Evolutionary conservation across 2,888 invertebrate species (phyloP).

Genomic region (Merodon equestris): DNA sequence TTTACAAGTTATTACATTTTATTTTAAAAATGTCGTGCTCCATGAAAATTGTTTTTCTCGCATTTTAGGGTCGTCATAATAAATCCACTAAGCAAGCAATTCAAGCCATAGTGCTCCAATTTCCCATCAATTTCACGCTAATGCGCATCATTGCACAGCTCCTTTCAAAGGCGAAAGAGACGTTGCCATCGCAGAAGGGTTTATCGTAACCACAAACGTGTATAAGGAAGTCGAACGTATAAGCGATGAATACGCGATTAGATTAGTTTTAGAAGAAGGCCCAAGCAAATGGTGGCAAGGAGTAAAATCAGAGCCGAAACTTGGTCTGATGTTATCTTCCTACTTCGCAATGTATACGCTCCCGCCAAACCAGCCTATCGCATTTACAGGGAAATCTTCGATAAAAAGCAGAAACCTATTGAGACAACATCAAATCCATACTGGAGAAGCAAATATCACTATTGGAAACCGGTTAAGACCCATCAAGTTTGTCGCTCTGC

Average conservation of each 20-base stretch:
- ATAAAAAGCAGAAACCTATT: slow-evolving; percentile 4
- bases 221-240: slow-evolving; percentile 63
- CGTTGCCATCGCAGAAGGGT: slow-evolving; percentile 48
- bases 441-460: neutral
- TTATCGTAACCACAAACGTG: slow-evolving; percentile 43
- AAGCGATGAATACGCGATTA: slow-evolving; percentile 46
- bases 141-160: slow-evolving; percentile 44
- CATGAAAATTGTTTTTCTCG: too few species aligned
- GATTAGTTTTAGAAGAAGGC: slow-evolving; percentile 50
- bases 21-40: too few species aligned
- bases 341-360: slow-evolving; percentile 23
- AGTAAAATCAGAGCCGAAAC: slow-evolving; percentile 31
- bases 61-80: too few species aligned
- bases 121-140: too few species aligned
- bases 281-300: slow-evolving; percentile 68
- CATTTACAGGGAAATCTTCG: slow-evolving; percentile 17
- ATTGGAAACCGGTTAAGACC: too few species aligned
- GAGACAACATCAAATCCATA: slow-evolving; percentile 15
- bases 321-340: slow-evolving; percentile 10
- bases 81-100: too few species aligned
- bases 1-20: too few species aligned
- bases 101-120: too few species aligned
- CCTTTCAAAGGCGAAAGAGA: slow-evolving; percentile 43
- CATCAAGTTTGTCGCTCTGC: too few species aligned
- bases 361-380: slow-evolving; percentile 18